Conservation (phyloP, 2,797 vertebrate species). For the Eurystomus glaucurus region DNA sequence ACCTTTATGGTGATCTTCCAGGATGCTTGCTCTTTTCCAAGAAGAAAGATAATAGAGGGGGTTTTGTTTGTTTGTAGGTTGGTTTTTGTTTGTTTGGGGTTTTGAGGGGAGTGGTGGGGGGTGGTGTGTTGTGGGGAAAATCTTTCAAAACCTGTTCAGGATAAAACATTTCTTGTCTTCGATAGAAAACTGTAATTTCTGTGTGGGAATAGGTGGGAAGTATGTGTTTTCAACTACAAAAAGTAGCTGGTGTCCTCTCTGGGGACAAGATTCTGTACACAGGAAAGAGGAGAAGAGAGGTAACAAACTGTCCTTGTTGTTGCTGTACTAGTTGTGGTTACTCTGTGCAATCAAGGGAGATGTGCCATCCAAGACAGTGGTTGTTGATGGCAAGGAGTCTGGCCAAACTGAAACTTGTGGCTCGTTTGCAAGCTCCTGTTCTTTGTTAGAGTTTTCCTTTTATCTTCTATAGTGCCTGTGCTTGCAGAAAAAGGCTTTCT, state of each 20-base stretch:
- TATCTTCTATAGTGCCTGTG: not conserved
- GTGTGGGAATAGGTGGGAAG: not conserved
- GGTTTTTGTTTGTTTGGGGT: too few species aligned
- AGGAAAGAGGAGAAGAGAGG: not conserved
- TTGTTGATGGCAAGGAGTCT: not conserved
- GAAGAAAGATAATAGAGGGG: too few species aligned
- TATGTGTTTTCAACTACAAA: not conserved
- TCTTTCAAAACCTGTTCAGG: not conserved
- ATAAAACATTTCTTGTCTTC: not conserved
- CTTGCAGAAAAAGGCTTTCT: not conserved
- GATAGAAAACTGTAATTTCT: not conserved
- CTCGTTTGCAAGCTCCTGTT: not conserved
- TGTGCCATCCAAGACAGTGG: not conserved
- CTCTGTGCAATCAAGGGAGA: not conserved
- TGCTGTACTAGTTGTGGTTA: not conserved
- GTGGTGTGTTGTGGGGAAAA: not conserved
- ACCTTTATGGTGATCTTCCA: not conserved
- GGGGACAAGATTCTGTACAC: not conserved
- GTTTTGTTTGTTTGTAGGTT: not conserved
- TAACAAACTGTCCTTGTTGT: accelerated
- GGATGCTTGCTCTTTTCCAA: not conserved
- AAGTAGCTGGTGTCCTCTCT: not conserved
- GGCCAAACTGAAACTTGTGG: too few species aligned
- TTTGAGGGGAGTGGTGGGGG: accelerated
- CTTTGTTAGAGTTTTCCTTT: not conserved